A percentile compares a stretch with the other conserved stretches of the same genome.
Conservation (phyloP, 2,797 vertebrate species). For the Labroides dimidiatus region DNA sequence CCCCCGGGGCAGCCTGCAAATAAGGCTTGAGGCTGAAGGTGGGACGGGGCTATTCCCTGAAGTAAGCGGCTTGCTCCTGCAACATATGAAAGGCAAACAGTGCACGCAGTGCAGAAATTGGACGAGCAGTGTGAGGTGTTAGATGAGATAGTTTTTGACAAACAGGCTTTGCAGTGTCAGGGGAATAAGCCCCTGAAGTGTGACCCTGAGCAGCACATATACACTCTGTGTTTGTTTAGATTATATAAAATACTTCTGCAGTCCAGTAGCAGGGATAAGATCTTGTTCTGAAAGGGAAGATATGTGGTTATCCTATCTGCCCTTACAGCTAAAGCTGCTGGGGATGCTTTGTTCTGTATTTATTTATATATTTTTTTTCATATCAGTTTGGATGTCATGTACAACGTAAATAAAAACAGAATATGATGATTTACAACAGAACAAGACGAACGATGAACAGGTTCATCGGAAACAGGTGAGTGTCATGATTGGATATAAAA, state of each 20-base stretch:
- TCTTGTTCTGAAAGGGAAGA: constrained; percentile 1
- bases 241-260: constrained; percentile 32
- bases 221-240: constrained; percentile 36
- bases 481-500: too few relatives aligned
- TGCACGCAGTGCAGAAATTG: constrained; percentile 53
- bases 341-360: neutral
- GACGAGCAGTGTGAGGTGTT: constrained; percentile 54
- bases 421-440: too few relatives aligned
- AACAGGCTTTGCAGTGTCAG: constrained; percentile 44
- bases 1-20: constrained; percentile 16
- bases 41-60: constrained; percentile 33
- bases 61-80: constrained; percentile 46
- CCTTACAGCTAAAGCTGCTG: neutral
- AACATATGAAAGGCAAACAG: constrained; percentile 64
- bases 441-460: too few relatives aligned
- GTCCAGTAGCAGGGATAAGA: constrained; percentile 13
- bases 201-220: constrained; percentile 30
- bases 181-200: constrained; percentile 45
- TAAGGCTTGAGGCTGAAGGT: constrained; percentile 10
- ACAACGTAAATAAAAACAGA: too few relatives aligned
- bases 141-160: constrained; percentile 62
- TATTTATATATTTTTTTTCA: too few relatives aligned
- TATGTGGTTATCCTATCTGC: neutral
- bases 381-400: too few relatives aligned
- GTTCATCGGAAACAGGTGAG: too few relatives aligned